A percentile compares a stretch with the other conserved stretches of the same genome.
Conservation (phyloP, 2,797 vertebrate species). For the Malurus splendens region DNA sequence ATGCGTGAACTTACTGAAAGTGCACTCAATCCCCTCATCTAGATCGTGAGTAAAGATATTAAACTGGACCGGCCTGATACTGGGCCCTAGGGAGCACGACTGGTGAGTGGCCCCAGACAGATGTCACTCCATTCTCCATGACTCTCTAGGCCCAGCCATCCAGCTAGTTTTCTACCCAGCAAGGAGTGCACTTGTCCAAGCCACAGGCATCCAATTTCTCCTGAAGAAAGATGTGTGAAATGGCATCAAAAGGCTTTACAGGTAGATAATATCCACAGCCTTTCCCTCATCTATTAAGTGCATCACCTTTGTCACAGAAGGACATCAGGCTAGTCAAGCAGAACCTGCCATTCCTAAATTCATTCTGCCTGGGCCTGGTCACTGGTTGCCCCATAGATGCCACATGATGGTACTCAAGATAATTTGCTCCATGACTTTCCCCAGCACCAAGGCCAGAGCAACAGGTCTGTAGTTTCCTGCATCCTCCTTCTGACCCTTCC, state of each 20-base stretch:
- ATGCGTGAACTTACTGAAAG: background rate
- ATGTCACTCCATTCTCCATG: background rate
- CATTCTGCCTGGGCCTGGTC: background rate
- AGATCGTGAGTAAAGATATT: background rate
- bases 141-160: background rate
- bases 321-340: background rate
- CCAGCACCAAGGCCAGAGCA: background rate
- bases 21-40: background rate
- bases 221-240: background rate
- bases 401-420: background rate
- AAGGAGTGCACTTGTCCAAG: background rate
- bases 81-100: background rate
- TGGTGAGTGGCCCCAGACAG: fast-evolving
- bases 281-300: background rate
- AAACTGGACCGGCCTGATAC: background rate
- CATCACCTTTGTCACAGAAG: background rate
- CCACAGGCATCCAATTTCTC: background rate
- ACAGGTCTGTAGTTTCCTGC: background rate
- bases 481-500: background rate
- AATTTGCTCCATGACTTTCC: background rate
- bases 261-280: background rate
- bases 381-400: background rate
- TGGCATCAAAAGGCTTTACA: background rate
- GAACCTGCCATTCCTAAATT: background rate
- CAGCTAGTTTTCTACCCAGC: background rate